Evolutionary conservation across 2,888 invertebrate species (phyloP), one percentile per base, ranked within the genome.

Genomic region (Melikaiella ostensackeni): DNA sequence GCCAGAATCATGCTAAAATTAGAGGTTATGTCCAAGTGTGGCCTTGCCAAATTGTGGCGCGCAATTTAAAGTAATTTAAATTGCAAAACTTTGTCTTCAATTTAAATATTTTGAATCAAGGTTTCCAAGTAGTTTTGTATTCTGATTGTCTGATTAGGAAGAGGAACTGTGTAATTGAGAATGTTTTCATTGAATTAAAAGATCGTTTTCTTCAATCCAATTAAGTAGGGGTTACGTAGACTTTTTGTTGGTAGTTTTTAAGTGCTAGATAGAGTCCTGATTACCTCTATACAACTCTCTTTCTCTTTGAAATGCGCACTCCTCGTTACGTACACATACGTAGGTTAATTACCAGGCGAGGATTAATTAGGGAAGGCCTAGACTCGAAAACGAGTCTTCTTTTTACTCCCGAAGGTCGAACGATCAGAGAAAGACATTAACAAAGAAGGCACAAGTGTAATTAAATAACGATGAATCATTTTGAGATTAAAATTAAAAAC

Each of bases 121-220:
- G 5, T 7, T 61, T 61, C 2, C 19, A 19, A 6, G 30, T 27
- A 30, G 24, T 30, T 27, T 61, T 13, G 30, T 9, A 50, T 50
- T 7, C 2, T n/a, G 16, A 50, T n/a, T 61, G 30, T 30, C 30
- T 27, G 19, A 61, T 61, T 61, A 16, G 30, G 16, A 27, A 30
- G 30, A 13, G 61, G 19, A 61, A 38, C 33, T 38, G 63, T 13
- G 24, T 46, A 66, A 66, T 66, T 66, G 24, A 66, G 42, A 66
- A 66, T 66, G 42, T 66, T 66, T 66, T 42, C 27, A 66, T 38
- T 66, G 64, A 66, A 66, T 66, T 66, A 66, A 66, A 66, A 66
- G 64, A 66, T 66, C 64, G 64, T 66, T 66, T 70, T 70, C 46
- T 70, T 30, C 9, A 70, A 50, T 30, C 27, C 50, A 70, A 70